Evolutionary conservation across 2,113 vertebrate genomes (phyloP), one percentile per base, ranked within the genome.

Genomic region (Hoplias malabaricus): DNA sequence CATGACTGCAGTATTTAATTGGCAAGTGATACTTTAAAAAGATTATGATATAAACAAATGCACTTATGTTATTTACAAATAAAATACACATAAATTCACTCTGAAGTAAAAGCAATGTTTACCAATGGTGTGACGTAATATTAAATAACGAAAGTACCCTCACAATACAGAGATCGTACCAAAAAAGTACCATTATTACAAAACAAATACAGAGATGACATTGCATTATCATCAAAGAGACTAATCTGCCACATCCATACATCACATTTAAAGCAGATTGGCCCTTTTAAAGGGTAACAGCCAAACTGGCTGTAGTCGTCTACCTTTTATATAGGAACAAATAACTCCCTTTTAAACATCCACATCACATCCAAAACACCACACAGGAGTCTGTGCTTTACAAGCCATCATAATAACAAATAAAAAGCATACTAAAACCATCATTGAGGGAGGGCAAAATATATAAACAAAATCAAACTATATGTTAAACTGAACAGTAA

Each of bases 121-220:
- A 65, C 31, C 46, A 67, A 61, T 38, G 27, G 53, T 78, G 67
- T 21, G 36, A 14, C 2, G 14, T 74, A 42, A 72, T 79, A 79
- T 82, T 72, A 75, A 79, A 75, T 70, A 75, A 75, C 46, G 14
- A 5, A 73, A 69, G 68, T 21, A 80, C 68, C 54, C 69, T 81
- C 68, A 84, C 78, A 56, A 78, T 83, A 82, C 73, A 87, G 82
- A 77, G 59, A 69, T 84, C 72, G 92, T 92, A 91, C 91, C 90
- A 86, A 85, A 78, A 86, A 81, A 82, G 91, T 93, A 93, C 90
- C 91, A 86, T 86, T 42, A 80, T 79, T 81, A 40, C 73, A 61
- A 78, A 70, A 76, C 23, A 80, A 19, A 66, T 43, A 70, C 50
- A 67, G 48, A 36, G 69, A 85, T 77, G 78, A 82, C 46, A 77